phyloP scores from a whole-genome alignment of 2,797 vertebrate species.

The Dermochelys coriacea region DNA sequence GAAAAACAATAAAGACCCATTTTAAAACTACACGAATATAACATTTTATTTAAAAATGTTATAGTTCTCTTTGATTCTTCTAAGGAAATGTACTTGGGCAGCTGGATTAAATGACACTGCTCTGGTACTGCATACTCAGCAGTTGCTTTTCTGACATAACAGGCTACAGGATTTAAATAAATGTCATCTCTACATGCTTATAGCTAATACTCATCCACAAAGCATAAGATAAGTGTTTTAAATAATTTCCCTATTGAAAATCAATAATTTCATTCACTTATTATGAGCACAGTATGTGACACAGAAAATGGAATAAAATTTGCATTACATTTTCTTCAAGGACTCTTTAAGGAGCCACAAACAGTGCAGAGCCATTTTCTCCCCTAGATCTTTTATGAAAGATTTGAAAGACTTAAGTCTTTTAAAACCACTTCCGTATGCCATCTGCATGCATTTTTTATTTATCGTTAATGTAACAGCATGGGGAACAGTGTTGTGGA shows the following conservation, averaged over 20 bases:
- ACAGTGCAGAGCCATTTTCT: conserved; percentile 26
- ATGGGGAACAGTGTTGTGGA: background rate
- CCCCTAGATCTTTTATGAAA: background rate
- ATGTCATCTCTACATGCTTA: conserved; percentile 14
- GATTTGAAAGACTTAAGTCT: conserved; percentile 25
- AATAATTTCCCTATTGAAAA: conserved; percentile 68
- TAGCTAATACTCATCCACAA: conserved; percentile 49
- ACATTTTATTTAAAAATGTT: background rate
- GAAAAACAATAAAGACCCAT: background rate
- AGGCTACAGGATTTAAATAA: conserved; percentile 31
- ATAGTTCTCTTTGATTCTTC: conserved; percentile 20
- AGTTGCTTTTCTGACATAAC: background rate
- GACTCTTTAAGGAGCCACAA: conserved; percentile 52
- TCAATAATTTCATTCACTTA: conserved; percentile 68
- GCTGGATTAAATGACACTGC: conserved; percentile 1
- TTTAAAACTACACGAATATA: background rate
- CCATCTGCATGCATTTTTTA: conserved; percentile 6
- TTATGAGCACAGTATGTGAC: conserved; percentile 30
- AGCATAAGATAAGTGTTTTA: conserved; percentile 66
- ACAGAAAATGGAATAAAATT: conserved; percentile 65
- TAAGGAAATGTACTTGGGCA: background rate
- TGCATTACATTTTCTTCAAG: conserved; percentile 61
- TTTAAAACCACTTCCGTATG: background rate
- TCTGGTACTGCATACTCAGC: background rate
- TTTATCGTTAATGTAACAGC: conserved; percentile 18